Evolutionary conservation across 2,113 vertebrate species (phyloP).

Genomic region (Cyrtonyx montezumae): DNA sequence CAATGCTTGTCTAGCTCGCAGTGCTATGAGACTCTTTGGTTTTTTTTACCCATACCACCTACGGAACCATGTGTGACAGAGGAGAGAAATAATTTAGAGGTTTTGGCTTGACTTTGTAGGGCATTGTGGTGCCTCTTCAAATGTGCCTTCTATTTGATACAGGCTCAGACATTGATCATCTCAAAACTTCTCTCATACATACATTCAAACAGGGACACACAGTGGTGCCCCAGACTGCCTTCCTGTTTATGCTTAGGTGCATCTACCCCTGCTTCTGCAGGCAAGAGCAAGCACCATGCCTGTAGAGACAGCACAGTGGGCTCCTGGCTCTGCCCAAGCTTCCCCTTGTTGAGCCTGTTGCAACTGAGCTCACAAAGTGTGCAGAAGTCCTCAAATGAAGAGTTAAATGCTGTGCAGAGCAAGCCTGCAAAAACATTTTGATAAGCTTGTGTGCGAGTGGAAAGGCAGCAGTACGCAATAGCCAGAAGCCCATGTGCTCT

Average conservation of each 20-base stretch:
- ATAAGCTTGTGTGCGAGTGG: conserved; percentile 25
- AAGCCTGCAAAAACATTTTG: conserved; percentile 55
- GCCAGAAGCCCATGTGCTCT: conserved; percentile 40
- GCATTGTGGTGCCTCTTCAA: not conserved
- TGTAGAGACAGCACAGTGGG: not conserved
- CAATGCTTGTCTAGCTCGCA: not conserved
- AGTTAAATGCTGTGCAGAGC: conserved; percentile 5
- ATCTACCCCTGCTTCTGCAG: not conserved
- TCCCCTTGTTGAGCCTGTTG: not conserved
- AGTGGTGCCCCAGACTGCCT: not conserved
- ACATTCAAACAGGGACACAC: not conserved
- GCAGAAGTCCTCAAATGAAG: not conserved
- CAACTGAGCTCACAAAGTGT: not conserved
- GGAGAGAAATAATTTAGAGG: not conserved
- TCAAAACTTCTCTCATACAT: not conserved
- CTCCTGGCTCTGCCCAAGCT: not conserved
- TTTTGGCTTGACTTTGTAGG: not conserved
- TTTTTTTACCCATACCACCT: not conserved
- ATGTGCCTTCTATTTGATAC: not conserved
- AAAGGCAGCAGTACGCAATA: conserved; percentile 34
- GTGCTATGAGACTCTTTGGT: too few relatives aligned
- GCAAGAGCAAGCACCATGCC: not conserved
- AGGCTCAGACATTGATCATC: not conserved
- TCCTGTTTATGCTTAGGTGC: conserved; percentile 27
- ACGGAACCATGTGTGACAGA: not conserved